Base-by-base conservation (phyloP, 2,888 invertebrate species). In the Polyommatus iphigenia region DNA sequence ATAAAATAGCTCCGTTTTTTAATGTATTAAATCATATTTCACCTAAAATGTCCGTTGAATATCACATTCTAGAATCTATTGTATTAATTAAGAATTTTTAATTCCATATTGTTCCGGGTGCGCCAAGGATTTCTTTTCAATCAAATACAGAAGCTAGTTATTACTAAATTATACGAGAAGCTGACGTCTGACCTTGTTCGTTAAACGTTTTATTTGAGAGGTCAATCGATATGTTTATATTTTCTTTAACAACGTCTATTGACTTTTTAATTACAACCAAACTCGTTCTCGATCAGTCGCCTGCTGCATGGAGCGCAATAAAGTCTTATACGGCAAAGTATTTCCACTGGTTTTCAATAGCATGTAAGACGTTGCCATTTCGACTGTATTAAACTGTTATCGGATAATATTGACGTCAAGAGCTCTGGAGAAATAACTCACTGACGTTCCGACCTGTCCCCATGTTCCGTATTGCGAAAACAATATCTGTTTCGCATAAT, bases 391-490 rank as follows among this genome's bases (percentile, higher is more conserved):
- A 29, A 29, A 72, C 36, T 72, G 41, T 72, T 41, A 41, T 72
- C 72, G n/a, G 36, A 41, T 72, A 54, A 75, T 75, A 54, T 29
- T 75, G 75, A 46, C 75, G 50, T 54, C 75, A 54, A 79, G 32
- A 71, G 62, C 79, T 79, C 77, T 76, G 78, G 72, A 76, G 78
- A 71, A 67, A 79, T 79, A 79, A 77, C 73, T 78, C 79, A 80
- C 78, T 80, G 79, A 81, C 78, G 80, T 80, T 67, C 80, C 79
- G 72, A 79, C 76, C 41, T 59, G 77, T 77, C 73, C 32, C 29
- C 18, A 41, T 79, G 79, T 81, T 82, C 82, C 80, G 80, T 80
- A 79, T 80, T 36, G 78, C 81, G 77, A 78, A 78, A 81, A 80
- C 81, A 80, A 81, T 79, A 78, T 79, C 77, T 80, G 77, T 80